Conservation (phyloP, 1,140 invertebrate species). For the Portunus trituberculatus region DNA sequence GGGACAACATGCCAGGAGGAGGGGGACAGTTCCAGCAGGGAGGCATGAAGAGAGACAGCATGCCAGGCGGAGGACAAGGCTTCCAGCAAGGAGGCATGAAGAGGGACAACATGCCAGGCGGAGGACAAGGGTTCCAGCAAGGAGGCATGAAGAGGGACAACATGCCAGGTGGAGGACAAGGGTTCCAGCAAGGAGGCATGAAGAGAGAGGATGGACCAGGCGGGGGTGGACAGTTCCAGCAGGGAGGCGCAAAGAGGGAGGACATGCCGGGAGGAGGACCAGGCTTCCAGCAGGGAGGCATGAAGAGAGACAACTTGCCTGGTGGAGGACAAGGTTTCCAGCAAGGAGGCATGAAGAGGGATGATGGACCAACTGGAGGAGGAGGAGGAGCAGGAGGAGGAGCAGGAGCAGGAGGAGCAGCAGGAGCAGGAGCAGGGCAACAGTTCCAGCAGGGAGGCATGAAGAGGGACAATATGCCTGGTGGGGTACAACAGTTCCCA, state of each 20-base stretch:
- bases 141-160: not conserved
- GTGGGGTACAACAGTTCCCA: not conserved
- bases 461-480: not conserved
- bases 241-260: not conserved
- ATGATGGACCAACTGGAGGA: not conserved
- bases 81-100: not conserved
- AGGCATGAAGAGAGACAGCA: not conserved
- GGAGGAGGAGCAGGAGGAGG: not conserved
- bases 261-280: not conserved
- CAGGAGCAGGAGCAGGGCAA: not conserved
- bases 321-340: not conserved
- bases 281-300: not conserved
- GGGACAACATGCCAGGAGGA: not conserved
- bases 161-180: not conserved
- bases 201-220: not conserved
- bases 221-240: not conserved
- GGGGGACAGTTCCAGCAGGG: not conserved
- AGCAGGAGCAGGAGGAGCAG: not conserved
- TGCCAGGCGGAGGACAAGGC: not conserved
- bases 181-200: not conserved
- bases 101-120: not conserved
- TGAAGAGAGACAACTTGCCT: not conserved
- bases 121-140: too few relatives aligned
- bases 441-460: not conserved
- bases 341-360: not conserved